Conservation (phyloP, 2,888 invertebrate species). For the Lutraria lutraria region DNA sequence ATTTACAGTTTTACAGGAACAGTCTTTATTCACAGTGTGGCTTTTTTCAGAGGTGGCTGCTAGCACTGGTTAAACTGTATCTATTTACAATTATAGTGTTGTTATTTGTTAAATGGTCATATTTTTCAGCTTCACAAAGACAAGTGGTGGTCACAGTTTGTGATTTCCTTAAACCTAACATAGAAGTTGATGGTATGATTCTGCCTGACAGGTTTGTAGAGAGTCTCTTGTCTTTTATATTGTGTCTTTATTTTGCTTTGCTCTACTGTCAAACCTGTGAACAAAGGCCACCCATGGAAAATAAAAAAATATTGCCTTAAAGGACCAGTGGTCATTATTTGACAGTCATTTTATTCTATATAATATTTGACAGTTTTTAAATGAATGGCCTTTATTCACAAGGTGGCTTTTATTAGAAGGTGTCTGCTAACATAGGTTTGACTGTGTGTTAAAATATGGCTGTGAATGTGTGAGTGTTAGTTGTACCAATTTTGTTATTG, state of each 20-base stretch:
- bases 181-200: slow-evolving; percentile 57
- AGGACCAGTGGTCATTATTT: too few relatives aligned
- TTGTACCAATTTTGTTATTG: background rate
- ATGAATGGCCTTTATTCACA: too few relatives aligned
- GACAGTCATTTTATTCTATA: too few relatives aligned
- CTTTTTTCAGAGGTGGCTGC: too few relatives aligned
- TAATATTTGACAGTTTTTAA: too few relatives aligned
- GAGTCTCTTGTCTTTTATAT: background rate
- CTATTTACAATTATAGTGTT: slow-evolving; percentile 2
- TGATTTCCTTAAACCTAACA: slow-evolving; percentile 59
- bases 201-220: slow-evolving; percentile 68
- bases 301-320: too few relatives aligned
- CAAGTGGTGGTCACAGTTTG: slow-evolving; percentile 77
- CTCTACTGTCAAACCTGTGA: background rate
- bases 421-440: too few relatives aligned
- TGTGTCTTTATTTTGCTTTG: background rate
- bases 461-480: background rate
- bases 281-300: too few relatives aligned
- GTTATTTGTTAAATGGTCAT: background rate
- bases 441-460: background rate
- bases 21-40: too few relatives aligned
- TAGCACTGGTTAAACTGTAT: too few relatives aligned
- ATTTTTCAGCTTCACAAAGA: slow-evolving; percentile 83
- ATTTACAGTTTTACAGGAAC: too few relatives aligned
- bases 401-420: too few relatives aligned